Conservation (phyloP, 2,113 vertebrate species). For the Bubalus kerabau region DNA sequence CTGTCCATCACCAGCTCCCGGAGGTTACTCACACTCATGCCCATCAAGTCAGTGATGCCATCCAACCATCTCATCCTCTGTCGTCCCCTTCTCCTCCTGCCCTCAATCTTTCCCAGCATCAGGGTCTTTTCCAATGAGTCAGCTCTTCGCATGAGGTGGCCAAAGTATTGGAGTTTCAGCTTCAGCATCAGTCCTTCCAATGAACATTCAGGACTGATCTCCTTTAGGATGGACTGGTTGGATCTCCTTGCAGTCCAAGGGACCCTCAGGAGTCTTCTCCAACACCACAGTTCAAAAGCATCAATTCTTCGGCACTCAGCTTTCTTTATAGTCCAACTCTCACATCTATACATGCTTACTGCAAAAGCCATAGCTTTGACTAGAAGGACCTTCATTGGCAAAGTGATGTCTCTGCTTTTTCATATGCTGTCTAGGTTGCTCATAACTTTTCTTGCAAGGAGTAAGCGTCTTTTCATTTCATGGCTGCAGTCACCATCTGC, state of each 20-base stretch:
- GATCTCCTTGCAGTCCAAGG: background rate
- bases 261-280: background rate
- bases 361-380: background rate
- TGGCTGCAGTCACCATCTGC: background rate
- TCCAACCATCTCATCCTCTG: background rate
- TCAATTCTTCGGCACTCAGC: background rate
- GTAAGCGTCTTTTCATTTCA: background rate
- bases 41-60: background rate
- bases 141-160: background rate
- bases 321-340: background rate
- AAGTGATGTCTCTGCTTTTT: background rate
- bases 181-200: background rate
- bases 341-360: background rate
- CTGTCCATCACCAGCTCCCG: background rate
- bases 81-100: rapidly evolving
- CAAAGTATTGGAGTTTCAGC: background rate
- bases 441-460: background rate
- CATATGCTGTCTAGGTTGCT: background rate
- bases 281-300: background rate
- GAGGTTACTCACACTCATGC: background rate
- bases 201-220: background rate
- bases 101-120: background rate
- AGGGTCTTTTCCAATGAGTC: background rate
- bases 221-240: background rate
- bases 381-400: background rate